phyloP scores from a whole-genome alignment of 1,140 invertebrate species.

The Diorhabda elongata region DNA sequence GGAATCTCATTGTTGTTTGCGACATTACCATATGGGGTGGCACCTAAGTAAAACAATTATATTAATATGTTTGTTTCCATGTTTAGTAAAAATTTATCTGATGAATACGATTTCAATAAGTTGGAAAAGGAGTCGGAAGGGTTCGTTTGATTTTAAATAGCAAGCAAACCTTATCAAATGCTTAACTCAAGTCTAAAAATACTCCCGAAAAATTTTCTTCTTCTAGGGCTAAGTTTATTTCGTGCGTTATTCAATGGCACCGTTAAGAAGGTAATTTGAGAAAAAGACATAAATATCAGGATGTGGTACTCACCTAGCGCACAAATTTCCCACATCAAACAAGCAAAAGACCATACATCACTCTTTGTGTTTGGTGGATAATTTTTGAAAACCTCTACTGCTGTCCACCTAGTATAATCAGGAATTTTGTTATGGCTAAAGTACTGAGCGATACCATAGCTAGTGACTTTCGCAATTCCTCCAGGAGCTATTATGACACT shows the following conservation, averaged over 20 bases:
- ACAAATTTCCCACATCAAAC: constrained; percentile 77
- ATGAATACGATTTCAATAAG: no score
- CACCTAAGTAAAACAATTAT: constrained; percentile 49
- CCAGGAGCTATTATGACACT: constrained; percentile 62
- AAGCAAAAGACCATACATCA: constrained; percentile 79
- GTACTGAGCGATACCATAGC: constrained; percentile 59
- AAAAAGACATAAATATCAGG: no score
- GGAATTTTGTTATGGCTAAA: constrained; percentile 49
- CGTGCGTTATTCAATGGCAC: no score
- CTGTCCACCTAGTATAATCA: constrained; percentile 73
- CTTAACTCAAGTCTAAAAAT: no score
- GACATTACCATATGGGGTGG: constrained; percentile 70
- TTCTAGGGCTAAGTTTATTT: no score
- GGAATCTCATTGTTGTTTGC: constrained; percentile 65
- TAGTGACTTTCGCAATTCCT: constrained; percentile 65
- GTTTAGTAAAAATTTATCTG: no score
- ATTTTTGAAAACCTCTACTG: constrained; percentile 68
- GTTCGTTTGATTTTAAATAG: no score
- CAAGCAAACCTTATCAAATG: no score
- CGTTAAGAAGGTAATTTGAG: no score
- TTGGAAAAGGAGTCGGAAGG: no score
- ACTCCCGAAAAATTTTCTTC: no score
- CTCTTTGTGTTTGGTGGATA: constrained; percentile 63
- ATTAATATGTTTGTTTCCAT: no score
- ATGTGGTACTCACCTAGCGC: constrained; percentile 56